A percentile compares a stretch with the other conserved stretches of the same genome.
Conservation (phyloP, 2,888 invertebrate species). For the Tinea pellionella region DNA sequence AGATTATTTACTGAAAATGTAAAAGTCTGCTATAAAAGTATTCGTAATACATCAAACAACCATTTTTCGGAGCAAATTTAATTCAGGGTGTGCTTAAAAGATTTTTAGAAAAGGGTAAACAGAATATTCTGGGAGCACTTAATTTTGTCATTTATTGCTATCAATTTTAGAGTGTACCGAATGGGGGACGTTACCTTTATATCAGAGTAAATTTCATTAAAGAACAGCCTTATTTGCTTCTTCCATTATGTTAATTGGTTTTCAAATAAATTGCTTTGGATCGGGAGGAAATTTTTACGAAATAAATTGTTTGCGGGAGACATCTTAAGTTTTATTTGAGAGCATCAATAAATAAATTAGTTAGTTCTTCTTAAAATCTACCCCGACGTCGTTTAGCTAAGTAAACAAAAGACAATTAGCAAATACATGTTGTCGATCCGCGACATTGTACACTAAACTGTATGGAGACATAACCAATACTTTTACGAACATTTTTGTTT, state of each 20-base stretch:
- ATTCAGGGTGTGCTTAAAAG: not conserved
- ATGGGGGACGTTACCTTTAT: not conserved
- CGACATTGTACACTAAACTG: too few species aligned
- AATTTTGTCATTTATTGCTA: constrained; percentile 4
- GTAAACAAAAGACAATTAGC: too few species aligned
- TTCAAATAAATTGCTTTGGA: constrained; percentile 9
- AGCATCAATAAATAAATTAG: constrained; percentile 3
- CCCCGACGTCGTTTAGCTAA: not conserved
- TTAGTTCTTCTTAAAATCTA: not conserved
- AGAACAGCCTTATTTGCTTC: constrained; percentile 11
- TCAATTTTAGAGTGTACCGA: constrained; percentile 1
- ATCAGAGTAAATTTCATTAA: constrained; percentile 13
- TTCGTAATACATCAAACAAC: not conserved
- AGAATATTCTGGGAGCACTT: not conserved
- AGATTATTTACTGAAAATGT: not conserved
- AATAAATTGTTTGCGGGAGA: constrained; percentile 1
- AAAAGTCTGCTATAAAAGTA: not conserved
- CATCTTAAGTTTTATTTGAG: not conserved
- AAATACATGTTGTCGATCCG: too few species aligned
- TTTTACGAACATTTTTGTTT: too few species aligned
- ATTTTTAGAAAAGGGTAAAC: constrained; percentile 2
- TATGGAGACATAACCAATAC: too few species aligned
- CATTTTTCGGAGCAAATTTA: not conserved
- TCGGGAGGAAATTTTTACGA: not conserved
- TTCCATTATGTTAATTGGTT: constrained; percentile 14